phyloP scores from a whole-genome alignment of 2,113 vertebrate genomes.

The Perca flavescens region DNA sequence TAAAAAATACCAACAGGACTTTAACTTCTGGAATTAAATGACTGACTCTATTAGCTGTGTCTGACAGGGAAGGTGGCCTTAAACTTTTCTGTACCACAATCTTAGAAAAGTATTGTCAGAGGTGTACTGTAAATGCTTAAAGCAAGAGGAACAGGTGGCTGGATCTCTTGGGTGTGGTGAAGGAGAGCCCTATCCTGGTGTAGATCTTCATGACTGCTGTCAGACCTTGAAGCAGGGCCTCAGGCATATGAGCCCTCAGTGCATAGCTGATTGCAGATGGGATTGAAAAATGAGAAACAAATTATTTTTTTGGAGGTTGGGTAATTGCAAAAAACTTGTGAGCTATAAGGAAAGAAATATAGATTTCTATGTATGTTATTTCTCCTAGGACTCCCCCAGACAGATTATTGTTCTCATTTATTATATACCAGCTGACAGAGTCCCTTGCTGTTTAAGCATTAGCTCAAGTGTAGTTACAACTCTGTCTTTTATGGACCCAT shows the following conservation, averaged over 20 bases:
- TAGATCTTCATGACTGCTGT: conserved; percentile 47
- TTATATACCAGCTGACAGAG: conserved; percentile 46
- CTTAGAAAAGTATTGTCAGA: neutral
- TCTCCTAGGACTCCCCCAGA: conserved; percentile 10
- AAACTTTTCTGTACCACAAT: neutral
- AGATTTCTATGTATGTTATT: neutral
- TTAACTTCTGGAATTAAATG: neutral
- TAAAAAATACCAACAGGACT: neutral
- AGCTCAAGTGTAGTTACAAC: conserved; percentile 44
- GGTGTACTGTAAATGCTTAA: neutral
- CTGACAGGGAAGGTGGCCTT: neutral
- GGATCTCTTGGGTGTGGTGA: conserved; percentile 24
- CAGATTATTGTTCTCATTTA: conserved; percentile 45
- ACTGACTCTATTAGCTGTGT: neutral
- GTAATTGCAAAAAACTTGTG: conserved; percentile 6
- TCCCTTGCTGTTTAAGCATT: conserved; percentile 28
- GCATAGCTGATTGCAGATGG: conserved; percentile 17
- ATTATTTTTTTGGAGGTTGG: neutral
- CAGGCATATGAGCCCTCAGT: conserved; percentile 28
- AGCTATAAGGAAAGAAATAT: neutral
- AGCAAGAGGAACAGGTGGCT: conserved; percentile 45
- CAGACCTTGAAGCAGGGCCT: conserved; percentile 60
- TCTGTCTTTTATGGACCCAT: conserved; percentile 27
- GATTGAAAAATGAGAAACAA: conserved; percentile 11
- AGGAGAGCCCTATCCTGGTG: conserved; percentile 27